A percentile compares a stretch with the other conserved stretches of the same genome.
Evolutionary conservation across 1,140 invertebrate genomes (phyloP).

Genomic region (Pollicipes pollicipes): DNA sequence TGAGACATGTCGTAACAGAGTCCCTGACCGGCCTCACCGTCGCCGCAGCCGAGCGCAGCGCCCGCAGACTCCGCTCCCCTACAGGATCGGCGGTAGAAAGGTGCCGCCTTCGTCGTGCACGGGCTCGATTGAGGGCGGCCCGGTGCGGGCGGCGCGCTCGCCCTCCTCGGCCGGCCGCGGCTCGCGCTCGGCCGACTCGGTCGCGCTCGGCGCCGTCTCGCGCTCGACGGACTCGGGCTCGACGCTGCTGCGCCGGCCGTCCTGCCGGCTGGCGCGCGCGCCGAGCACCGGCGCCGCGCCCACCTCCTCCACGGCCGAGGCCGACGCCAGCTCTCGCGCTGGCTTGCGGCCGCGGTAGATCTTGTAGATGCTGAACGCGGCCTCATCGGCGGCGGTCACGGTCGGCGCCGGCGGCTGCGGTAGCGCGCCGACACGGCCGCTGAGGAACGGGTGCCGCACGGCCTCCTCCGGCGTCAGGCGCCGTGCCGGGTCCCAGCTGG

Average conservation of each 20-base stretch:
- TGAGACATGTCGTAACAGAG: no score
- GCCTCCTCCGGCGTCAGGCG: slow-evolving; percentile 80
- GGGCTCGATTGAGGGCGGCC: slow-evolving; percentile 28
- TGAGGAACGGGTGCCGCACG: slow-evolving; percentile 33
- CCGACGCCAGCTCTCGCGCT: slow-evolving; percentile 20
- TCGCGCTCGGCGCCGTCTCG: no score
- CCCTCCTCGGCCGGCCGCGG: neutral
- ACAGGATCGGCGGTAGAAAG: slow-evolving; percentile 43
- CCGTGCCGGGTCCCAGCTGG: slow-evolving; percentile 82
- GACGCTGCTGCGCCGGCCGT: neutral
- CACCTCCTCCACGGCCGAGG: neutral
- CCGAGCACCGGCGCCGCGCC: no score
- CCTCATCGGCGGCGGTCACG: slow-evolving; percentile 14
- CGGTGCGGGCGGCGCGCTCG: slow-evolving; percentile 11
- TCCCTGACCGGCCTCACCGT: no score
- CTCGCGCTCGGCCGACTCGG: no score
- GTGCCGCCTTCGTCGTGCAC: slow-evolving; percentile 44
- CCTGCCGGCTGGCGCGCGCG: neutral
- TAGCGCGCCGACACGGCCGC: slow-evolving; percentile 4
- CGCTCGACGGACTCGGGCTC: no score
- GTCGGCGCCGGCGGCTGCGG: slow-evolving; percentile 14
- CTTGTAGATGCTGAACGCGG: slow-evolving; percentile 22
- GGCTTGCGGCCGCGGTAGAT: slow-evolving; percentile 26
- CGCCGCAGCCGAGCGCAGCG: no score
- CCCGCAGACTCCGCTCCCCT: no score